phyloP scores from a whole-genome alignment of 2,797 vertebrate genomes.

The Florisuga fusca region DNA sequence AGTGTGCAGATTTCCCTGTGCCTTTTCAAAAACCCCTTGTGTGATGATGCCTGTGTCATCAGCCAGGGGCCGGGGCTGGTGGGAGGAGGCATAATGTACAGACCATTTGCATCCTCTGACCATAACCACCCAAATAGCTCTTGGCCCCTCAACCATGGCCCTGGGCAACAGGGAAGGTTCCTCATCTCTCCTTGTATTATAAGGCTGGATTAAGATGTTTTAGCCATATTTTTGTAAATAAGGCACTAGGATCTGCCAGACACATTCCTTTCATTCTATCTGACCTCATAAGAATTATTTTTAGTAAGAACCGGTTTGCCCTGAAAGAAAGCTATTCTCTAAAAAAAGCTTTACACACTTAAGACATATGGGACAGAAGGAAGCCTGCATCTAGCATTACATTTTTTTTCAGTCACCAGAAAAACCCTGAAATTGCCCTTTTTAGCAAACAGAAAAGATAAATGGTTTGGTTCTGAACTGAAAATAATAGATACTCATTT shows the following conservation, averaged over 20 bases:
- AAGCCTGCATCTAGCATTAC: slow-evolving; percentile 33
- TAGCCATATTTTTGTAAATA: slow-evolving; percentile 47
- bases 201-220: slow-evolving; percentile 21
- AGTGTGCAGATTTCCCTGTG: neutral
- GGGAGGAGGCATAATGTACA: accelerated
- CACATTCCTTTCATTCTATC: slow-evolving; percentile 56
- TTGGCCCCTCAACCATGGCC: accelerated
- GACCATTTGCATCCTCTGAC: neutral
- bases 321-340: slow-evolving; percentile 68
- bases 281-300: slow-evolving; percentile 70
- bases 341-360: slow-evolving; percentile 65
- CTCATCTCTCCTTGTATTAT: neutral
- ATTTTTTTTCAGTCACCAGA: slow-evolving; percentile 33
- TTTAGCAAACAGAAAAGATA: slow-evolving; percentile 51
- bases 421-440: slow-evolving; percentile 45
- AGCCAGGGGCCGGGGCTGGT: neutral
- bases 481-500: slow-evolving; percentile 9
- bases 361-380: slow-evolving; percentile 56
- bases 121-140: neutral
- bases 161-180: neutral
- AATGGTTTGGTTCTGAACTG: slow-evolving; percentile 1
- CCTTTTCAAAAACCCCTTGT: neutral
- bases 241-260: slow-evolving; percentile 44
- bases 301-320: slow-evolving; percentile 66
- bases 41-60: neutral